Evolutionary conservation across 2,113 vertebrate genomes (phyloP).

Genomic region (Trinectes maculatus): DNA sequence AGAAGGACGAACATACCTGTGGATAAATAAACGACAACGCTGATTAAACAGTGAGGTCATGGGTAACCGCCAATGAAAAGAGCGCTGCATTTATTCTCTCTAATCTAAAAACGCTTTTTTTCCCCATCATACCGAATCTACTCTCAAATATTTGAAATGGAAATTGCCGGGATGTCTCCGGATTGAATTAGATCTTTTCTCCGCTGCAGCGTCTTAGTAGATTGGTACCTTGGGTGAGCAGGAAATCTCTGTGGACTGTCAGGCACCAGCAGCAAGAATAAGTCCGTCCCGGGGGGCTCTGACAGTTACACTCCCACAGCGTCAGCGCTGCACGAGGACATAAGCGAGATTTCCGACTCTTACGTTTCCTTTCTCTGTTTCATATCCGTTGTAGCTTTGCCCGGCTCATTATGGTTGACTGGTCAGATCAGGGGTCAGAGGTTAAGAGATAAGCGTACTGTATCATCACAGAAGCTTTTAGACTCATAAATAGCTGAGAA

Average conservation of each 20-base stretch:
- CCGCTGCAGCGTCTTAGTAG: constrained; percentile 51
- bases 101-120: constrained; percentile 25
- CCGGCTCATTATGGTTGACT: background rate
- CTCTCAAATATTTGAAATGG: constrained; percentile 55
- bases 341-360: constrained; percentile 34
- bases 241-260: constrained; percentile 42
- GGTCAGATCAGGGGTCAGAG: constrained; percentile 7
- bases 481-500: constrained; percentile 32
- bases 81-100: constrained; percentile 31
- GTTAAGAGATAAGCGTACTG: constrained; percentile 12
- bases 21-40: constrained; percentile 20
- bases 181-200: constrained; percentile 56
- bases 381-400: background rate
- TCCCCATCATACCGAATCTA: constrained; percentile 22
- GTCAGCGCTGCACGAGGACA: constrained; percentile 14
- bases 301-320: constrained; percentile 33
- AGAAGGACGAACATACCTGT: constrained; percentile 30
- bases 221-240: constrained; percentile 43
- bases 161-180: constrained; percentile 57
- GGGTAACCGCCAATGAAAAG: constrained; percentile 2
- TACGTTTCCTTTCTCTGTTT: background rate
- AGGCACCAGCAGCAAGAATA: constrained; percentile 21
- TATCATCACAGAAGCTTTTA: constrained; percentile 27
- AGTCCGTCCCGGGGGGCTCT: constrained; percentile 35
- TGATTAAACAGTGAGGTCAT: constrained; percentile 35